Evolutionary conservation across 2,113 vertebrate species (phyloP), one percentile per base, ranked within the genome.

Genomic region (Laticauda colubrina): DNA sequence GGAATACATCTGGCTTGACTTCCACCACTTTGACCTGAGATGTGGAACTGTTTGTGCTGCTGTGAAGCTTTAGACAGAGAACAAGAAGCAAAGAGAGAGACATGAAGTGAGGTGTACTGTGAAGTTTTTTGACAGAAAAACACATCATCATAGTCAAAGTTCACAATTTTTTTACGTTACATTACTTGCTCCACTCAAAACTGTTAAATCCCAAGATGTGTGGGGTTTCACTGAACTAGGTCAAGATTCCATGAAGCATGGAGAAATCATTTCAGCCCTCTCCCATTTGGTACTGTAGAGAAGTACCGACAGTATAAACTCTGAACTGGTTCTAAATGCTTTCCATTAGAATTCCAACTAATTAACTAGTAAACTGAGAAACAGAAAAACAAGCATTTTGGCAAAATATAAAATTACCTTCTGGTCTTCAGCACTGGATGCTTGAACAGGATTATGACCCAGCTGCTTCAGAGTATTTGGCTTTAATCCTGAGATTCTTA

Each of bases 391-490:
- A 45, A 0, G 5, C 8, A 93, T 93, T 92, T n/a, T 51, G 87
- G 34, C 92, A 94, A 93, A 85, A 21, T 8, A 0, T 61, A 10
- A 89, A 12, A 54, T 94, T 96, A 98, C 97, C 97, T 98, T 97
- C 81, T 0, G 94, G 18, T 98, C 97, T 86, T 95, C 93, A 0
- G 92, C 81, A 85, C 87, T 61, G 6, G 96, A 59, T 0, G 96
- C 94, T 91, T 97, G 98, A 26, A 97, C 95, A 85, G 98, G 26
- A 0, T 97, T 93, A 91, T 98, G 98, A n/a, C 98, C 98, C 93
- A 98, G 95, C n/a, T 98, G 98, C 94, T 98, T 98, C 97, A 98
- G 94, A 0, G 98, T 98, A 96, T 97, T 99, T 91, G 99, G 98
- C 96, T 99, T 99, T 94, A 99, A 98, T 93, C 98, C 98, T 69